A percentile compares a stretch with the other conserved stretches of the same genome.
Evolutionary conservation across 2,113 vertebrate genomes (phyloP).

Genomic region (Silurus glanis): DNA sequence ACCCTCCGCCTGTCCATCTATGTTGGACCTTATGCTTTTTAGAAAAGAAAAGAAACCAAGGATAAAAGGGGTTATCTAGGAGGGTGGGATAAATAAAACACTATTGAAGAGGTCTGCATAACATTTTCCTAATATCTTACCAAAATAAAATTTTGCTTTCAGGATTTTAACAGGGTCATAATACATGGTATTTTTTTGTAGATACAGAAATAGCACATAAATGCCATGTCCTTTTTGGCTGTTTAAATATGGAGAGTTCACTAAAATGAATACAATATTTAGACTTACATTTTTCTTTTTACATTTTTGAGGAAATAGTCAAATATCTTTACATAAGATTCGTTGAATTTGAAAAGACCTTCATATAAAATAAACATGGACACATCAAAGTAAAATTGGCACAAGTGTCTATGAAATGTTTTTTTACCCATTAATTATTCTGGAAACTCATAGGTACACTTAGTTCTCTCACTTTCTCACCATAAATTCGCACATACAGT

Average conservation of each 20-base stretch:
- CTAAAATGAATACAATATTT: not conserved
- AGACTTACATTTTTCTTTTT: not conserved
- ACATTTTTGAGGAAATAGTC: not conserved
- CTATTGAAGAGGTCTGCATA: not conserved
- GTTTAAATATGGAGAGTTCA: not conserved
- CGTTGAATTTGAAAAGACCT: not conserved
- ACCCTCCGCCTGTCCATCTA: slow-evolving; percentile 84
- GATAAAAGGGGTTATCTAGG: not conserved
- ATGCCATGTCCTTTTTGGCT: not conserved
- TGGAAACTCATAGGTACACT: slow-evolving; percentile 38
- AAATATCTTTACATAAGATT: not conserved
- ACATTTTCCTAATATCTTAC: not conserved
- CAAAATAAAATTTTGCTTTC: not conserved
- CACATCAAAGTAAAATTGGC: not conserved
- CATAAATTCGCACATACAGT: slow-evolving; percentile 49
- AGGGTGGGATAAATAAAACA: not conserved
- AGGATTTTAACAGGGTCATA: not conserved
- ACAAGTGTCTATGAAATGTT: slow-evolving; percentile 4
- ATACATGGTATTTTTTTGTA: not conserved
- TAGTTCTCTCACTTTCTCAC: slow-evolving; percentile 54
- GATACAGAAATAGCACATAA: not conserved
- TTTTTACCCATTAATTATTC: slow-evolving; percentile 21
- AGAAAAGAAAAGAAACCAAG: slow-evolving; percentile 50
- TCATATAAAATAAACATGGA: not conserved
- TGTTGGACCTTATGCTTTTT: slow-evolving; percentile 83